Evolutionary conservation across 1,140 invertebrate species (phyloP).

Genomic region (Sycophila sp.): DNA sequence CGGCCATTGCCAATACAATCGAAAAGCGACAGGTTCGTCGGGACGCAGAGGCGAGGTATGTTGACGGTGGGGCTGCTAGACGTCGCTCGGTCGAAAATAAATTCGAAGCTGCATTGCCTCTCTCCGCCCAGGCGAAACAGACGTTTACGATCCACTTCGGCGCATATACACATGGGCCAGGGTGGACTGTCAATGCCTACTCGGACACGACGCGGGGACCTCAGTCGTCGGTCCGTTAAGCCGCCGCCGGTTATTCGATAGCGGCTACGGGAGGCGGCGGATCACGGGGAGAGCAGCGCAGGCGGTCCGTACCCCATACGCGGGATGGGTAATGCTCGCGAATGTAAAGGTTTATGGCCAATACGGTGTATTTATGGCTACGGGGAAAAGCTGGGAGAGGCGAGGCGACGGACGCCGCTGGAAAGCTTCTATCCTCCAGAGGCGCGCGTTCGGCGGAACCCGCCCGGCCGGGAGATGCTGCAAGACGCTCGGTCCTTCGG

Average conservation of each 20-base stretch:
- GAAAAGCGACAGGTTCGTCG: too few relatives aligned
- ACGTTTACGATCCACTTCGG: constrained; percentile 19
- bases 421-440: constrained; percentile 41
- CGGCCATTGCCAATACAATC: too few relatives aligned
- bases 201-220: not conserved
- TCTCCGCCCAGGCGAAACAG: too few relatives aligned
- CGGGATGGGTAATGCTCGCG: constrained; percentile 58
- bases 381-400: constrained; percentile 47
- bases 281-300: not conserved
- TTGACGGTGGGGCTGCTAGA: too few relatives aligned
- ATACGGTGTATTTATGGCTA: constrained; percentile 64
- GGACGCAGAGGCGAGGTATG: too few relatives aligned
- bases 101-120: too few relatives aligned
- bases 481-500: constrained; percentile 21
- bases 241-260: constrained; percentile 11
- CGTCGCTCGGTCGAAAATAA: too few relatives aligned
- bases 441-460: not conserved
- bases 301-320: constrained; percentile 30
- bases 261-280: not conserved
- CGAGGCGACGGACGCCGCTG: constrained; percentile 9
- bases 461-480: not conserved
- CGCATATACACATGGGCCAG: not conserved
- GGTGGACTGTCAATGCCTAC: not conserved
- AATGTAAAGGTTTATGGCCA: constrained; percentile 64
- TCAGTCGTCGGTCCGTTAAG: constrained; percentile 14